phyloP scores from a whole-genome alignment of 2,113 vertebrate genomes.

The Indri indri region DNA sequence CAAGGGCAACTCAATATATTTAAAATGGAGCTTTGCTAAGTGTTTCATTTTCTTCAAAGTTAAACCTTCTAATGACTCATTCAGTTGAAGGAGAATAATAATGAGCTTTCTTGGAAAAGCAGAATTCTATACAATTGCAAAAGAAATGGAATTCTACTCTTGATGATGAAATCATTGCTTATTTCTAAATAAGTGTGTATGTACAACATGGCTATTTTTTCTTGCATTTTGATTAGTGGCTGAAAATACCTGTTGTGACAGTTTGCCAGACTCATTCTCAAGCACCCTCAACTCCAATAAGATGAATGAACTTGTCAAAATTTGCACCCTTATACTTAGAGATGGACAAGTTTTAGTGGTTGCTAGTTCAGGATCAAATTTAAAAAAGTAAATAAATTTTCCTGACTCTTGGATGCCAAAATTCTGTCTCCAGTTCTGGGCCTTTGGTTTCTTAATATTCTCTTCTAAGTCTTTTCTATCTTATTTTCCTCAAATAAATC shows the following conservation, averaged over 20 bases:
- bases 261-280: not conserved
- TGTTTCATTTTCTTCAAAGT: constrained; percentile 58
- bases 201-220: not conserved
- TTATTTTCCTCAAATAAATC: not conserved
- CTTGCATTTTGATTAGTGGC: not conserved
- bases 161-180: not conserved
- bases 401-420: not conserved
- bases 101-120: not conserved
- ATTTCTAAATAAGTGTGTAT: not conserved
- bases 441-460: not conserved
- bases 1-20: constrained; percentile 74
- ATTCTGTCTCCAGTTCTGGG: not conserved
- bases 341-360: not conserved
- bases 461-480: not conserved
- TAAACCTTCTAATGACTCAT: not conserved
- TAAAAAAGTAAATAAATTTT: too few relatives aligned
- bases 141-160: not conserved
- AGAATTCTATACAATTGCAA: not conserved
- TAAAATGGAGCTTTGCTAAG: constrained; percentile 75
- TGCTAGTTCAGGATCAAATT: not conserved
- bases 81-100: not conserved
- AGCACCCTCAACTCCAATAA: not conserved
- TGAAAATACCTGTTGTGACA: not conserved
- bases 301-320: not conserved
- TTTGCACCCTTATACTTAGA: not conserved